Evolutionary conservation across 2,888 invertebrate genomes (phyloP).

Genomic region (Disparrhopalites patrizii): DNA sequence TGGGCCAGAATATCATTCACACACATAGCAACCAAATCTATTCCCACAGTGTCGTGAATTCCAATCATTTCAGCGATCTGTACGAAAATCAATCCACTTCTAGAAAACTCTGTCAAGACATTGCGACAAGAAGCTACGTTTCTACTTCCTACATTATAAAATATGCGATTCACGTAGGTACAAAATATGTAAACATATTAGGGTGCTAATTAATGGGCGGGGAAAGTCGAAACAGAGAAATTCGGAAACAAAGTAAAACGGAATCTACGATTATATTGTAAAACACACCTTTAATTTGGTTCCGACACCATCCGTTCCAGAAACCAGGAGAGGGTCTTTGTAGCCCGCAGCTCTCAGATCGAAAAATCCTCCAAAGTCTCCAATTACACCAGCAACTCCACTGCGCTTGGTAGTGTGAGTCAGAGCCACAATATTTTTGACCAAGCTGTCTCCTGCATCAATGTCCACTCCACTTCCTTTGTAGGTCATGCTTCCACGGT

Average conservation of each 20-base stretch:
- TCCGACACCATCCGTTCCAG: slow-evolving; percentile 94
- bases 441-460: slow-evolving; percentile 80
- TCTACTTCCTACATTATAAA: no score
- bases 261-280: background rate
- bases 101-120: background rate
- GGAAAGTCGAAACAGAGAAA: background rate
- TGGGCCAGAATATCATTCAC: slow-evolving; percentile 94
- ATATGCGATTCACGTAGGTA: no score
- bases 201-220: background rate
- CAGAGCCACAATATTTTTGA: slow-evolving; percentile 74
- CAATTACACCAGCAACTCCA: slow-evolving; percentile 77
- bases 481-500: slow-evolving; percentile 71
- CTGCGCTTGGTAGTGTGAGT: slow-evolving; percentile 72
- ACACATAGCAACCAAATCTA: slow-evolving; percentile 97
- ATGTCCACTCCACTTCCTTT: slow-evolving; percentile 90
- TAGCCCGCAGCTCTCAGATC: slow-evolving; percentile 72
- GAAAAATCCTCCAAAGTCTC: slow-evolving; percentile 92
- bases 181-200: background rate
- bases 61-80: slow-evolving; percentile 77
- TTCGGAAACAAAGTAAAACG: background rate
- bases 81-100: background rate
- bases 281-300: slow-evolving; percentile 80
- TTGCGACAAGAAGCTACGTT: no score
- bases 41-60: slow-evolving; percentile 79
- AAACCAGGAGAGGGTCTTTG: slow-evolving; percentile 80